Evolutionary conservation across 2,888 invertebrate species (phyloP).

Genomic region (Cecidostiba fungosa): DNA sequence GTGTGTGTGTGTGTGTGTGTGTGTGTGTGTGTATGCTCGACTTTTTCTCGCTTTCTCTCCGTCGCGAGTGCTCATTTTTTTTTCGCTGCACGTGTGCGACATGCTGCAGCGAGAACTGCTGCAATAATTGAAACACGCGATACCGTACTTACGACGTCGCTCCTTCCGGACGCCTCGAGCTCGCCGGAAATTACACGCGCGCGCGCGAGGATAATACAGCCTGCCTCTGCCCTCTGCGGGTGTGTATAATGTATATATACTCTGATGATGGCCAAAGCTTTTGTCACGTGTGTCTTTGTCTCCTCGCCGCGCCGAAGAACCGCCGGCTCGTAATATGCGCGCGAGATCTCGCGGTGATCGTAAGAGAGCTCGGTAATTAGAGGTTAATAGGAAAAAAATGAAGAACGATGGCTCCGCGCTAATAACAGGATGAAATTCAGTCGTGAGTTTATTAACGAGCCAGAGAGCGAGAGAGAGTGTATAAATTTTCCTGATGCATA

Average conservation of each 20-base stretch:
- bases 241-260: not conserved
- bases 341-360: too few relatives aligned
- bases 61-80: slow-evolving; percentile 35
- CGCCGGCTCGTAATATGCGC: not conserved
- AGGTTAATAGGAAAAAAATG: not conserved
- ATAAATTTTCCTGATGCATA: too few relatives aligned
- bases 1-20: too few relatives aligned
- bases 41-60: slow-evolving; percentile 38
- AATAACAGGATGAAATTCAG: not conserved
- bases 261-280: not conserved
- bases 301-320: not conserved
- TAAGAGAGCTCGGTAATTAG: not conserved
- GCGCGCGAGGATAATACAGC: not conserved
- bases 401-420: not conserved
- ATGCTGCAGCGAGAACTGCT: not conserved
- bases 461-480: not conserved
- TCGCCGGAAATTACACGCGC: slow-evolving; percentile 52
- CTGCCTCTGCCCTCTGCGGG: not conserved
- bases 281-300: not conserved
- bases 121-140: slow-evolving; percentile 79
- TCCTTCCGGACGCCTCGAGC: slow-evolving; percentile 13
- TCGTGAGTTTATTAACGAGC: not conserved
- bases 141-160: slow-evolving; percentile 72
- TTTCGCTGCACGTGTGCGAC: not conserved
- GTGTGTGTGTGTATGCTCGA: too few relatives aligned